Conservation (phyloP, 2,888 invertebrate species). For the Polydrusus tereticollis region DNA sequence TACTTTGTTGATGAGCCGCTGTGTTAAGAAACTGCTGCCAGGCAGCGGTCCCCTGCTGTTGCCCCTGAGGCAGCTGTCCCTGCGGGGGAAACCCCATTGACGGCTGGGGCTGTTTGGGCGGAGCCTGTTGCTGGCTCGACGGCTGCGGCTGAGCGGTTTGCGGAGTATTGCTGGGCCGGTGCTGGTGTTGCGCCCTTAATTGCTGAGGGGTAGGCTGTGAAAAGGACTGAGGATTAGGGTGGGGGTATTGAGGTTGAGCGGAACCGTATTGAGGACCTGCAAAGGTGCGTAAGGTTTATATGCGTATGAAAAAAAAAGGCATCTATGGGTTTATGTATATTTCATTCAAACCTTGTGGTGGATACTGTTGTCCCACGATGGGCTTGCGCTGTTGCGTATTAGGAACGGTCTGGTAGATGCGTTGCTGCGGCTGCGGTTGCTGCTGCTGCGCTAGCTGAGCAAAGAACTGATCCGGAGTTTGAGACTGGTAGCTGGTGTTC, state of each 20-base stretch:
- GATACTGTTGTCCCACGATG: slow-evolving; percentile 41
- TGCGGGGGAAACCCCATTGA: slow-evolving; percentile 52
- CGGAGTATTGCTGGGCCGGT: slow-evolving; percentile 61
- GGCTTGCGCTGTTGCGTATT: slow-evolving; percentile 36
- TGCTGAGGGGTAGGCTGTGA: slow-evolving; percentile 54
- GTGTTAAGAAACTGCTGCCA: slow-evolving; percentile 61
- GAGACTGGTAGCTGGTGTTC: slow-evolving; percentile 64
- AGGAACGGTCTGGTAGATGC: slow-evolving; percentile 43
- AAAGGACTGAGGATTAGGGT: slow-evolving; percentile 52
- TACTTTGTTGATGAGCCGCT: slow-evolving; percentile 51
- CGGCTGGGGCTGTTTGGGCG: slow-evolving; percentile 54
- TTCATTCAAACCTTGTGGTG: slow-evolving; percentile 36
- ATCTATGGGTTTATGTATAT: not conserved
- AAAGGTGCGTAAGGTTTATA: not conserved
- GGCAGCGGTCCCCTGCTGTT: slow-evolving; percentile 52
- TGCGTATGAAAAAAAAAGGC: not conserved
- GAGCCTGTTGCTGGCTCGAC: slow-evolving; percentile 45
- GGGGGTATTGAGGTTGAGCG: slow-evolving; percentile 28
- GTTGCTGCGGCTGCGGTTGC: slow-evolving; percentile 50
- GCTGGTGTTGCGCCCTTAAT: slow-evolving; percentile 63
- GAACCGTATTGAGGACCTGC: slow-evolving; percentile 43
- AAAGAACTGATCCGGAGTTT: slow-evolving; percentile 64
- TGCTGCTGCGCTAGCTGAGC: slow-evolving; percentile 58
- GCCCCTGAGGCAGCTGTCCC: slow-evolving; percentile 54
- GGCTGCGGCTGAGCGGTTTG: slow-evolving; percentile 20